A percentile compares a stretch with the other conserved stretches of the same genome.
These are phyloP conservation scores for Myotis daubentonii DNA, from an alignment of 2,797 vertebrate species.

Conservation along the genomic window DNA sequence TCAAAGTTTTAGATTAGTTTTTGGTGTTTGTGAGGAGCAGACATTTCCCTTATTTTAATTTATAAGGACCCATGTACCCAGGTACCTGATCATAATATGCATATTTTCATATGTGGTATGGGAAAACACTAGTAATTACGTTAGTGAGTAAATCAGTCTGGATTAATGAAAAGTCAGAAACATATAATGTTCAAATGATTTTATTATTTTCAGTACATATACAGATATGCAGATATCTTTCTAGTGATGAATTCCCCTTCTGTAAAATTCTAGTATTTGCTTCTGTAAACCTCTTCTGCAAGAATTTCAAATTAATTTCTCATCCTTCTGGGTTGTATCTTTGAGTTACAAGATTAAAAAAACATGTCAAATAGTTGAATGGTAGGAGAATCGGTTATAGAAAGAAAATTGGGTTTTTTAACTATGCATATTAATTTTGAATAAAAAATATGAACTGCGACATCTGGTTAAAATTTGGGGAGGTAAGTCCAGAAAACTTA, in stretches of 20 bases:
- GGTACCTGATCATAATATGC: background rate
- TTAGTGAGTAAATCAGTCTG: background rate
- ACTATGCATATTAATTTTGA: slow-evolving; percentile 37
- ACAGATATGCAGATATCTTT: background rate
- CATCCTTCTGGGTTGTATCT: background rate
- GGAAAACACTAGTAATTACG: slow-evolving; percentile 8
- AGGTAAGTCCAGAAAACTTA: slow-evolving; percentile 43
- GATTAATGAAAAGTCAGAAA: slow-evolving; percentile 39
- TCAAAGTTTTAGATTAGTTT: slow-evolving; percentile 42
- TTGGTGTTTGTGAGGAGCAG: background rate
- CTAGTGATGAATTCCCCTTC: background rate
- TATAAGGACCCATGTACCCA: background rate
- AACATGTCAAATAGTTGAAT: background rate
- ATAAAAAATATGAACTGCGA: slow-evolving; percentile 41
- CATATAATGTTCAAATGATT: background rate
- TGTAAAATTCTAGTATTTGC: slow-evolving; percentile 34
- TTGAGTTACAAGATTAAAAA: slow-evolving; percentile 19
- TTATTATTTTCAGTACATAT: slow-evolving; percentile 34
- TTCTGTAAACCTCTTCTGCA: background rate
- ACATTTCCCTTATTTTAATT: slow-evolving; percentile 4
- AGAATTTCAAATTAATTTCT: slow-evolving; percentile 38
- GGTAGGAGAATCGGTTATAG: background rate
- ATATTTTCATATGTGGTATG: background rate
- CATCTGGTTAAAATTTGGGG: slow-evolving; percentile 22
- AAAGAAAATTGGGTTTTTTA: background rate